These are phyloP conservation scores for Pteropus alecto DNA, from an alignment of 2,113 vertebrate species.

Conservation along the genomic window DNA sequence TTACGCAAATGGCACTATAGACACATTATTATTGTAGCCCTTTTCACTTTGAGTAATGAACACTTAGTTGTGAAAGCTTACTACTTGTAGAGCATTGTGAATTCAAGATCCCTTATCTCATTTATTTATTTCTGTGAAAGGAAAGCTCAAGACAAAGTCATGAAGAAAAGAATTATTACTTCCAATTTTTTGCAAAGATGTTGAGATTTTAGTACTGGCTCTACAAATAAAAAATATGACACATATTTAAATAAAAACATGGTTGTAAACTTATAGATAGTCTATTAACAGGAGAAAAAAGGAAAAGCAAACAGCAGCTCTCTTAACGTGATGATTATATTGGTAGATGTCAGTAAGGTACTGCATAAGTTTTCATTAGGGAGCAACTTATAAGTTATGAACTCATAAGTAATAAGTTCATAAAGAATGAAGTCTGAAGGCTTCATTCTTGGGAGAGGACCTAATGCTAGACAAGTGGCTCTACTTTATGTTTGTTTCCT, in stretches of 20 bases:
- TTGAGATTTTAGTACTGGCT: neutral
- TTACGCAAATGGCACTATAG: neutral
- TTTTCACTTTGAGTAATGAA: neutral
- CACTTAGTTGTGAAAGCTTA: neutral
- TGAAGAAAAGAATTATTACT: neutral
- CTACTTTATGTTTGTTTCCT: neutral
- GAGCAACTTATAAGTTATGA: neutral
- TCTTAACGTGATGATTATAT: neutral
- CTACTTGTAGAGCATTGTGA: neutral
- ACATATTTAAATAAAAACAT: neutral
- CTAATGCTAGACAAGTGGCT: neutral
- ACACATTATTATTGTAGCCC: neutral
- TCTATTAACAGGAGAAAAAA: neutral
- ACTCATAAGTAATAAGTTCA: no score
- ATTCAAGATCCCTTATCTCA: neutral
- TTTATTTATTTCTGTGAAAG: neutral
- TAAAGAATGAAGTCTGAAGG: neutral
- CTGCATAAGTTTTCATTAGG: neutral
- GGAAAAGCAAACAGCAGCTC: neutral
- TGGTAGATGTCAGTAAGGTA: neutral
- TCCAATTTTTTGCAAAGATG: neutral
- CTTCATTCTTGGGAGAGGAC: neutral
- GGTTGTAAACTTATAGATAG: neutral
- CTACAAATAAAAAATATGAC: neutral
- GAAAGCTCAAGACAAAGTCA: neutral